phyloP scores from a whole-genome alignment of 2,888 invertebrate species.

The Agonopterix alstromeriana region DNA sequence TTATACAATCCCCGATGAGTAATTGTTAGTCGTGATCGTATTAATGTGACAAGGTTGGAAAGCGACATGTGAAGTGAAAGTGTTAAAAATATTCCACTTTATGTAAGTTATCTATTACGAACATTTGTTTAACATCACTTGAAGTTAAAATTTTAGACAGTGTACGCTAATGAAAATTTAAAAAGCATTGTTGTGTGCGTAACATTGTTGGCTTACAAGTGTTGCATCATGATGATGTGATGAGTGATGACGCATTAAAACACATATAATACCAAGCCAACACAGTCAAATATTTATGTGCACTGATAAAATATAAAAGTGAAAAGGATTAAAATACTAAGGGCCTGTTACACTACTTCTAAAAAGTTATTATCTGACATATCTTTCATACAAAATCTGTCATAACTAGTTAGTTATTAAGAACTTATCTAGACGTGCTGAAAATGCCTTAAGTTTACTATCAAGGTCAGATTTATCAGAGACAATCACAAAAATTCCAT shows the following conservation, averaged over 20 bases:
- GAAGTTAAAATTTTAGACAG: conserved; percentile 38
- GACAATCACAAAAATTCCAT: background rate
- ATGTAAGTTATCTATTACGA: conserved; percentile 19
- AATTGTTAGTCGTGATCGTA: conserved; percentile 28
- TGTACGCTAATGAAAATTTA: conserved; percentile 52
- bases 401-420: no score
- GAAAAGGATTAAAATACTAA: no score
- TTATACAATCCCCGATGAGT: conserved; percentile 31
- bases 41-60: conserved; percentile 30
- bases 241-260: no score
- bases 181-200: conserved; percentile 40
- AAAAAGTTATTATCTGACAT: no score
- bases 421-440: no score
- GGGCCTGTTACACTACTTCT: no score
- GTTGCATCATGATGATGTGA: conserved; percentile 44
- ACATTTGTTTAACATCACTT: conserved; percentile 20
- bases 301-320: no score
- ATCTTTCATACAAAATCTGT: no score
- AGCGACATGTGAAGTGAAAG: conserved; percentile 33
- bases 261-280: no score
- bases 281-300: no score
- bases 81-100: conserved; percentile 23
- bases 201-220: conserved; percentile 35
- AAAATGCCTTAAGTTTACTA: no score
- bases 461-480: no score